These are phyloP conservation scores for Drosophila rhopaloa DNA, from an alignment of 1,140 invertebrate species.

Conservation along the genomic window DNA sequence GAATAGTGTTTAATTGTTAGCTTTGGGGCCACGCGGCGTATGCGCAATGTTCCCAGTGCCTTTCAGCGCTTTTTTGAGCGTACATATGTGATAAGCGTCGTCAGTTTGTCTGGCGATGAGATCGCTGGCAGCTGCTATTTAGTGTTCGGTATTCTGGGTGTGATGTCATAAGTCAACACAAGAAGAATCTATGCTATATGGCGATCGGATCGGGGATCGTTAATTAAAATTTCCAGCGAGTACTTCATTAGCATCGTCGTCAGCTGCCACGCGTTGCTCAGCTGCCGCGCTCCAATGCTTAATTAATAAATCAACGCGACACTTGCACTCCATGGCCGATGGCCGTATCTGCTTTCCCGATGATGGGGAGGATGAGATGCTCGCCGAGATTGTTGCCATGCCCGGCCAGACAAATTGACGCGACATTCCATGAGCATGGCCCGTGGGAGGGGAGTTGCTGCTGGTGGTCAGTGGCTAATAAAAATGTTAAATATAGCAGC, in stretches of 20 bases:
- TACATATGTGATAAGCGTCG: slow-evolving; percentile 59
- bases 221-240: slow-evolving; percentile 80
- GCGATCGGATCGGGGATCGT: slow-evolving; percentile 66
- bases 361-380: slow-evolving; percentile 35
- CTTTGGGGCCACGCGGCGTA: slow-evolving; percentile 65
- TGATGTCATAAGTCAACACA: slow-evolving; percentile 80
- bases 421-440: slow-evolving; percentile 62
- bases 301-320: slow-evolving; percentile 84
- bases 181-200: slow-evolving; percentile 45
- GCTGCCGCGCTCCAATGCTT: slow-evolving; percentile 73
- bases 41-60: slow-evolving; percentile 53
- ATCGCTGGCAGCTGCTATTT: slow-evolving; percentile 42
- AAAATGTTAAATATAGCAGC: slow-evolving; percentile 72
- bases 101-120: slow-evolving; percentile 68
- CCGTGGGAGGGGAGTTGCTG: slow-evolving; percentile 23
- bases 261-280: slow-evolving; percentile 69
- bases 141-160: slow-evolving; percentile 35
- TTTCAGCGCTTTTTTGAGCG: background rate
- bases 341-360: slow-evolving; percentile 53
- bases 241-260: slow-evolving; percentile 75
- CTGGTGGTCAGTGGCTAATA: slow-evolving; percentile 32
- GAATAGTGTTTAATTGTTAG: slow-evolving; percentile 61
- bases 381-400: slow-evolving; percentile 66
- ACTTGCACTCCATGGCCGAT: slow-evolving; percentile 78
- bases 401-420: slow-evolving; percentile 78